Evolutionary conservation across 2,888 invertebrate genomes (phyloP).

Genomic region (Priocnemis perturbator): DNA sequence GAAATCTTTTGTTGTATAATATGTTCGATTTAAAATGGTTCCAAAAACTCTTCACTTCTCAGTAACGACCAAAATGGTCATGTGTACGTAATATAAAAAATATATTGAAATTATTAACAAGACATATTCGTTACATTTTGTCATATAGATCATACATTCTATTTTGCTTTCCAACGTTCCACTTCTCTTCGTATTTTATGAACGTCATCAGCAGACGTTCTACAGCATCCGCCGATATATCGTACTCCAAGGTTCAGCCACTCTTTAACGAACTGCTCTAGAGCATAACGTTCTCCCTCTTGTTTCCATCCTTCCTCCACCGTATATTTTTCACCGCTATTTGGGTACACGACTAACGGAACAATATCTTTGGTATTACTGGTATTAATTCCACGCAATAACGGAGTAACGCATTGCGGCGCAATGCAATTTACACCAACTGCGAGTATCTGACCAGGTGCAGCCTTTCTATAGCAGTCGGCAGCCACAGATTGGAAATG

Average conservation of each 20-base stretch:
- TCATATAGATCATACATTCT: not conserved
- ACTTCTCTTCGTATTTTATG: slow-evolving; percentile 80
- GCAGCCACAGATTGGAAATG: slow-evolving; percentile 84
- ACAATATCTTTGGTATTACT: slow-evolving; percentile 76
- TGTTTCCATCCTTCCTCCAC: slow-evolving; percentile 78
- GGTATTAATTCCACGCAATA: slow-evolving; percentile 79
- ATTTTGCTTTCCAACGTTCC: slow-evolving; percentile 20
- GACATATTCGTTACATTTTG: not conserved
- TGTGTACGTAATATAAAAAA: slow-evolving; percentile 16
- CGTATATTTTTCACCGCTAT: slow-evolving; percentile 91
- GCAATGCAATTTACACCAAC: slow-evolving; percentile 93
- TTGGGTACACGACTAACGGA: slow-evolving; percentile 93
- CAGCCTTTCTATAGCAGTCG: slow-evolving; percentile 79
- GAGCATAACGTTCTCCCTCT: slow-evolving; percentile 81
- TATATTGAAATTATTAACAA: not conserved
- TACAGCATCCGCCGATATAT: slow-evolving; percentile 94
- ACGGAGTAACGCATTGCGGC: slow-evolving; percentile 80
- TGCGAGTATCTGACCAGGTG: slow-evolving; percentile 86
- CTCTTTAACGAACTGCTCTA: slow-evolving; percentile 84
- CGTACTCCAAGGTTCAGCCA: slow-evolving; percentile 90
- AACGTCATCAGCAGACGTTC: slow-evolving; percentile 89
- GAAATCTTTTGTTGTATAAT: not conserved
- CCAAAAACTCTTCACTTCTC: not conserved
- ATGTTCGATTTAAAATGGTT: not conserved
- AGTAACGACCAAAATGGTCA: not conserved